Evolutionary conservation across 1,140 invertebrate genomes (phyloP), one percentile per base, ranked within the genome.

Genomic region (Drosophila guanche): DNA sequence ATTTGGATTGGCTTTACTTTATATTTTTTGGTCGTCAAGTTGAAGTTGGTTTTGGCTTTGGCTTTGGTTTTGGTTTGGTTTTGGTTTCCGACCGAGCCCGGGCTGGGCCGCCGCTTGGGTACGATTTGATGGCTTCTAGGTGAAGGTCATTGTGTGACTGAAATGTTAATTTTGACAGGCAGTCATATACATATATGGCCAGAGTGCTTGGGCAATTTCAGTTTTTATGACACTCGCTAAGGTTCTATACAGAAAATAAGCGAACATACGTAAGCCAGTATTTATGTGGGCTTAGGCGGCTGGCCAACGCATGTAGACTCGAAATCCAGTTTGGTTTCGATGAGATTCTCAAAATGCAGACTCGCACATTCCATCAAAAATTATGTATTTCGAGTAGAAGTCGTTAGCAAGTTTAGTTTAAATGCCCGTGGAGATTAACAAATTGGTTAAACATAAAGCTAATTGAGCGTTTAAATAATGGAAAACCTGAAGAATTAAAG

Each of bases 141-240:
- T 84, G 79, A 84, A 84, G 79, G 79, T 84, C 79, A 84, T 75
- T 74, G 60, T 84, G 79, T 84, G 79, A 76, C 79, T 84, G 71
- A 84, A 84, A 84, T 84, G 70, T 71, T 83, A 83, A 83, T 66
- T 33, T 83, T 75, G 60, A 70, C 59, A 60, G 74, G 23, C 60
- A 50, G 60, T 73, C 74, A 58, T 68, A 76, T 20, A 20, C 16
- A 68, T 65, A 41, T 63, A 69, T 63, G 76, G 41, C 62, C 33
- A 37, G 45, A 65, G 59, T 65, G 62, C 37, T 20, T 66, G 62
- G 58, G 58, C 62, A 45, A 66, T 66, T 66, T 65, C 16, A 46
- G 37, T 40, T 40, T 66, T 72, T 40, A 50, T 45, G 67, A 42
- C 43, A 67, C 56, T 74, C 48, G 61, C 50, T 68, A 47, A 29